Evolutionary conservation across 2,113 vertebrate genomes (phyloP).

Genomic region (Cavia aperea): DNA sequence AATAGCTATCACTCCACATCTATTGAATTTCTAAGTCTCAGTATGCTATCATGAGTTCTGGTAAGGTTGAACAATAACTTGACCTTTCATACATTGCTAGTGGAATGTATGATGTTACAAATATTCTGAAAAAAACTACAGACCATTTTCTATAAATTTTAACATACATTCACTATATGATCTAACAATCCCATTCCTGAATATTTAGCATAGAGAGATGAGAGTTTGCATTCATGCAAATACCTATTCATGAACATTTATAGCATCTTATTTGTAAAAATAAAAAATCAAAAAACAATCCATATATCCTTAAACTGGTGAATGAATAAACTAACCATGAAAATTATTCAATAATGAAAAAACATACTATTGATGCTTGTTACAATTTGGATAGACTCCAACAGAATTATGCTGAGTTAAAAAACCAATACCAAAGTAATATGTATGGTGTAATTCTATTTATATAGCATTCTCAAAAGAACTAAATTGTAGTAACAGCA

Average conservation of each 20-base stretch:
- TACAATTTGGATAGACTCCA: neutral
- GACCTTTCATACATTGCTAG: neutral
- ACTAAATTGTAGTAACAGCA: neutral
- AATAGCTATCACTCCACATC: neutral
- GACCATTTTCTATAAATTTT: neutral
- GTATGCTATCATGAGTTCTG: no score
- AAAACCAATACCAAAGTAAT: neutral
- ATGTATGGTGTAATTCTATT: neutral
- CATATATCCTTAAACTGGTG: neutral
- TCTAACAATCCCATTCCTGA: neutral
- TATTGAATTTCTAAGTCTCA: neutral
- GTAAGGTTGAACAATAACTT: neutral
- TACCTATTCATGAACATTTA: neutral
- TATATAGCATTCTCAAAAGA: neutral
- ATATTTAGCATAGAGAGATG: neutral
- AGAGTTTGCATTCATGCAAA: neutral
- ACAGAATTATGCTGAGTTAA: conserved; percentile 14
- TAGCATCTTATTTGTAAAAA: neutral
- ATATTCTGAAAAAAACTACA: neutral
- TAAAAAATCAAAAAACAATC: neutral
- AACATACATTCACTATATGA: neutral
- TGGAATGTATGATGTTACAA: neutral
- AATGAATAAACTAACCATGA: neutral
- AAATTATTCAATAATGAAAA: neutral
- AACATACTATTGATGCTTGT: neutral